These are phyloP conservation scores for Zaprionus obscuricornis DNA, from an alignment of 2,888 invertebrate genomes.

Conservation along the genomic window DNA sequence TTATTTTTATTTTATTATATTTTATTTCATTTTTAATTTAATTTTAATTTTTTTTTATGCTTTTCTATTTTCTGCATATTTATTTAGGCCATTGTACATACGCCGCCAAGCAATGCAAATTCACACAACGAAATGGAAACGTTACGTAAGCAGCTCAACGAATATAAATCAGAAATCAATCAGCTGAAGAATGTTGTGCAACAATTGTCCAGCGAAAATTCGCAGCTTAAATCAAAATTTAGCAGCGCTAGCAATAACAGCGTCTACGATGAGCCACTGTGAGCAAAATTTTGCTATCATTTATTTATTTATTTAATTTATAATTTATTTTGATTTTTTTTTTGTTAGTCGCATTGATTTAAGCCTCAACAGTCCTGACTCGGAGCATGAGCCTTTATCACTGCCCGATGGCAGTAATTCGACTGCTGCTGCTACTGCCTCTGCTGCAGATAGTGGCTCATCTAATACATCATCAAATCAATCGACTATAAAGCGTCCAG, in stretches of 20 bases:
- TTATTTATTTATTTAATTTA: conserved; percentile 28
- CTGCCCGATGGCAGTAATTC: conserved; percentile 63
- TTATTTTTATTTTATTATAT: conserved; percentile 23
- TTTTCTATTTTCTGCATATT: conserved; percentile 32
- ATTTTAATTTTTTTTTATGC: conserved; percentile 38
- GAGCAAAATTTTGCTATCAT: conserved; percentile 59
- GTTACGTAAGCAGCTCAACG: conserved; percentile 81
- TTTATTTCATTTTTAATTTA: conserved; percentile 40
- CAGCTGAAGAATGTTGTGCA: conserved; percentile 87
- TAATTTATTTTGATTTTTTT: conserved; percentile 31
- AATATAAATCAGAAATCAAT: conserved; percentile 82
- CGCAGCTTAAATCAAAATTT: conserved; percentile 87
- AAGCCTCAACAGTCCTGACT: conserved; percentile 78
- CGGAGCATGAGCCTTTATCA: conserved; percentile 82
- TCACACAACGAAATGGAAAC: conserved; percentile 80
- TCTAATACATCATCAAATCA: conserved; percentile 81
- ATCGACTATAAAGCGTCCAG: conserved; percentile 88
- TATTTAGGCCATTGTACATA: conserved; percentile 74
- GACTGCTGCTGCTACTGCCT: conserved; percentile 9
- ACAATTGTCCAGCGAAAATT: conserved; percentile 91
- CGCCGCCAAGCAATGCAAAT: conserved; percentile 61
- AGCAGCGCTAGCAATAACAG: conserved; percentile 77
- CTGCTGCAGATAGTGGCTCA: conserved; percentile 55
- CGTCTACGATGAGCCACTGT: conserved; percentile 83
- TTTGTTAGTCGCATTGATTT: conserved; percentile 81